Base-by-base conservation (phyloP, 2,113 vertebrate genomes). In the Polyodon spathula region DNA sequence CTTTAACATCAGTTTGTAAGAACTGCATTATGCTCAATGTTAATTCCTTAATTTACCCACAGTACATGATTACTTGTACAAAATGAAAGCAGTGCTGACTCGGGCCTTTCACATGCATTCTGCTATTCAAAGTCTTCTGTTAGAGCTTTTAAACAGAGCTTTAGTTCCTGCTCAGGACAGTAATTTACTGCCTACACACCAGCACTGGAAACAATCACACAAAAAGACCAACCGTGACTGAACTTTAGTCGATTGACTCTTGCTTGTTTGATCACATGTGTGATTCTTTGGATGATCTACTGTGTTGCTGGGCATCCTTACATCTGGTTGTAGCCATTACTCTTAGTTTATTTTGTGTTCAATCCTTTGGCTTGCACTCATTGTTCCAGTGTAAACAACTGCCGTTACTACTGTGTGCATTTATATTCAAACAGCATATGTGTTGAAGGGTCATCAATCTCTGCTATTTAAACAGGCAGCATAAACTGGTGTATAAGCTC, bases 281-380 rank as follows among this genome's bases (percentile, higher is more conserved):
- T 39, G 43, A 64, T 66, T 66, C 70, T 76, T 67, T 61, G 64
- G 79, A 7, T 50, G 46, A 81, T 16, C n/a, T 1, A 58, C 37
- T 37, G 37, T 40, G 27, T 44, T 60, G 15, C 59, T 62, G 40
- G 50, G 44, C 39, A 59, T 53, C 59, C 54, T 59, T 62, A 61
- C 59, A 53, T 67, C 57, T 62, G 62, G 62, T 43, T 46, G 37
- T 40, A 51, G 55, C 44, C 58, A 51, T 63, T 62, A 59, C 61
- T 54, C 40, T 40, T 57, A 50, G 46, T 50, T 50, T 50, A 12
- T n/a, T 50, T 10, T 50, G 7, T 50, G 46, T 50, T 50, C 11
- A 50, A n/a, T 50, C 11, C 46, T n/a, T n/a, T 14, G 46, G 46
- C 11, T 12, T 50, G n/a, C n/a, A 50, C 46, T 14, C n/a, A 50